Percentiles rank a stretch among this genome's conserved stretches.
These are phyloP conservation scores for Ailuropoda melanoleuca DNA, from an alignment of 2,113 vertebrate species.

Conservation along the genomic window DNA sequence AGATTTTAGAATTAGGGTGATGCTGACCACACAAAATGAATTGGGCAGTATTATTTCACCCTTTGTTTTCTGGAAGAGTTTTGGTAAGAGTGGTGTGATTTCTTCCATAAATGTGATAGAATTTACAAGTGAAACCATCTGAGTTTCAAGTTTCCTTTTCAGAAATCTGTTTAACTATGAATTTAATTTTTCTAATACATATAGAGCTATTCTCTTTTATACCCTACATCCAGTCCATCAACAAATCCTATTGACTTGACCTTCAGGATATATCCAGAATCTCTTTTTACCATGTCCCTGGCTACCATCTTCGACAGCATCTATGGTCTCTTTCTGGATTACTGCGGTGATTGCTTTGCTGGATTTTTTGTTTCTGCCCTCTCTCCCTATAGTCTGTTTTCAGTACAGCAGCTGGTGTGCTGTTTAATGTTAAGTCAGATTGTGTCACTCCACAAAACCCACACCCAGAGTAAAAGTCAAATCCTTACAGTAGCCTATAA, in stretches of 20 bases:
- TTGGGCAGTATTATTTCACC: background rate
- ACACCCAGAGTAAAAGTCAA: background rate
- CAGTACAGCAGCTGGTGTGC: background rate
- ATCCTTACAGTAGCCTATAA: background rate
- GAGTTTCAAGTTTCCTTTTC: background rate
- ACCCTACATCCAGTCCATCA: background rate
- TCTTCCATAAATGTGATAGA: constrained; percentile 2
- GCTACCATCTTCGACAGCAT: background rate
- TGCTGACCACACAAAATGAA: background rate
- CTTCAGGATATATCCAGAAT: background rate
- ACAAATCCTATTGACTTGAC: background rate
- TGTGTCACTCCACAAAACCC: background rate
- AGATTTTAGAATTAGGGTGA: background rate
- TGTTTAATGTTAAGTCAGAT: background rate
- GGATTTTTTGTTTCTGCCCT: background rate
- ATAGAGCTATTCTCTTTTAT: background rate
- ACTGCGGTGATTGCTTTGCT: background rate
- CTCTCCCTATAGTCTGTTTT: background rate
- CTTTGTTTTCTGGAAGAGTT: constrained; percentile 27
- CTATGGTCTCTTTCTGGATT: background rate
- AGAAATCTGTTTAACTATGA: background rate
- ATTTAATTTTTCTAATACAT: background rate
- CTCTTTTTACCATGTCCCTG: background rate
- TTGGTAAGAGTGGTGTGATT: background rate
- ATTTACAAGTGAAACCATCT: constrained; percentile 7